Evolutionary conservation across 2,797 vertebrate species (phyloP).

Genomic region (Crenichthys baileyi): DNA sequence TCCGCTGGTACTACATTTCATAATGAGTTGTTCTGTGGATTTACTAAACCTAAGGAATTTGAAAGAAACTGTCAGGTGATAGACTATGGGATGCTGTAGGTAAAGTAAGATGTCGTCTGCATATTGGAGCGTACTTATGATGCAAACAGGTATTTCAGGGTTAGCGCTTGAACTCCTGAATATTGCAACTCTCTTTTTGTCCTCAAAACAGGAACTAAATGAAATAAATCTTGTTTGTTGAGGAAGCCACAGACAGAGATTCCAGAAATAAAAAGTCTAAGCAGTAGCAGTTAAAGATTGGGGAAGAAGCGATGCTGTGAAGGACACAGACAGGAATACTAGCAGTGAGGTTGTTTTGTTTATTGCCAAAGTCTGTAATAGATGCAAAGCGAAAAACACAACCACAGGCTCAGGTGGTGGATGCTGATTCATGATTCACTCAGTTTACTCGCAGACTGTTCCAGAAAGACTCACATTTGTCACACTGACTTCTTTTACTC

Average conservation of each 20-base stretch:
- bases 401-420: conserved; percentile 28
- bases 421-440: conserved; percentile 56
- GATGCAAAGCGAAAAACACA: conserved; percentile 21
- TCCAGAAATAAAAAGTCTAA: neutral
- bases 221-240: neutral
- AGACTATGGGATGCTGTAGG: neutral
- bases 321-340: conserved; percentile 46
- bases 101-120: neutral
- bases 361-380: conserved; percentile 12
- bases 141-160: neutral
- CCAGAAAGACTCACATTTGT: conserved; percentile 38
- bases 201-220: neutral
- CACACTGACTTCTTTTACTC: conserved; percentile 21
- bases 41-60: neutral
- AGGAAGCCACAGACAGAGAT: neutral
- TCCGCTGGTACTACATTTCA: neutral
- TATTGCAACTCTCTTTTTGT: neutral
- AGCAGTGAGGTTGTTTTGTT: conserved; percentile 22
- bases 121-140: neutral
- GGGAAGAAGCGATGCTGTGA: conserved; percentile 26
- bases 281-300: conserved; percentile 22
- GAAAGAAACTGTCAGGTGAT: neutral
- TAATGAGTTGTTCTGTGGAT: neutral
- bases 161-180: neutral
- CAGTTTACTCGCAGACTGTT: conserved; percentile 43